Evolutionary conservation across 2,888 invertebrate genomes (phyloP), one percentile per base, ranked within the genome.

Genomic region (Empis livida): DNA sequence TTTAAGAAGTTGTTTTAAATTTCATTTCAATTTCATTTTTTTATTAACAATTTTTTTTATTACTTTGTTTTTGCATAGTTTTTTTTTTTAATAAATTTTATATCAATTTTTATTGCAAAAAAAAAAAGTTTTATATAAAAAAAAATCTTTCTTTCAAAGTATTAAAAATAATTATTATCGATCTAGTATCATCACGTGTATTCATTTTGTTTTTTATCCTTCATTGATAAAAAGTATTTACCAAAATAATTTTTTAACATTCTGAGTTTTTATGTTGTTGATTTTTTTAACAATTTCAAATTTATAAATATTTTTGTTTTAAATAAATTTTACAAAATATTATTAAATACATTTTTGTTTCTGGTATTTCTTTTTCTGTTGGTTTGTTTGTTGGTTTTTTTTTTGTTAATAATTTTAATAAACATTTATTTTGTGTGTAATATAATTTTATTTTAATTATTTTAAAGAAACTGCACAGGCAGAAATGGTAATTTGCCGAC

Each of bases 401-500:
- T 39, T 35, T 20, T 23, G 20, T 30, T 35, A 37, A 42, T 42
- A 42, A 46, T 37, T 46, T 42, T 20, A 38, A 42, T 42, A 41
- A 20, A 30, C 27, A 15, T 45, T 44, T 38, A 23, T 40, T 40
- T 15, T 23, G 40, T n/a, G 43, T 43, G 43, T 39, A 47, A 20
- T 43, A 47, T 42, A 47, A 44, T 35, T 23, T 42, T 20, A 43
- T 40, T 44, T 44, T 37, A 27, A 40, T 44, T 31, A 50, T 53
- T 51, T 60, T 58, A 65, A 56, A 62, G 58, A 59, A 65, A 64
- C 60, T 64, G 66, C 60, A 67, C 61, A 55, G 65, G 62, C 57
- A 67, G 59, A 57, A 61, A 64, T 56, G 64, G 60, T 60, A 64
- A 58, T 62, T 65, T 64, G 58, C 62, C 62, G 58, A 65, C 61